Evolutionary conservation across 2,888 invertebrate genomes (phyloP).

Genomic region (Tenthredo livida): DNA sequence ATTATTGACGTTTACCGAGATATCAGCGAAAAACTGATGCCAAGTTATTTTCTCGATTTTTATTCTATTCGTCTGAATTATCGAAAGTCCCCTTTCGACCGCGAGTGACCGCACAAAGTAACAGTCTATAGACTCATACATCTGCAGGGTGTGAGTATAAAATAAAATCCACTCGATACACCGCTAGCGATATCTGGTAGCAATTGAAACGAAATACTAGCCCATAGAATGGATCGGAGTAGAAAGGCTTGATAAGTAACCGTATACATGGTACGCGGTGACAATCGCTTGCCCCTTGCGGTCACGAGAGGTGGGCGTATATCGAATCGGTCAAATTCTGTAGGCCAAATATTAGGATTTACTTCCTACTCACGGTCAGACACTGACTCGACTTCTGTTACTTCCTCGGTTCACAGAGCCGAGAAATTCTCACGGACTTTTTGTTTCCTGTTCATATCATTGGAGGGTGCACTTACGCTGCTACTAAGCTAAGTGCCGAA

Average conservation of each 20-base stretch:
- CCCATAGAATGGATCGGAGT: constrained; percentile 7
- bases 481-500: neutral
- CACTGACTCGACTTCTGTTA: constrained; percentile 17
- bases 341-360: neutral
- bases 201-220: constrained; percentile 44
- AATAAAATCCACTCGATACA: constrained; percentile 44
- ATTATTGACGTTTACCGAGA: neutral
- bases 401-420: constrained; percentile 28
- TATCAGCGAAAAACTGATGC: neutral
- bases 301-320: constrained; percentile 21
- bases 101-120: neutral
- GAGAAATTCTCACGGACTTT: constrained; percentile 38
- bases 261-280: constrained; percentile 31
- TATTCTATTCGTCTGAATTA: neutral
- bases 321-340: constrained; percentile 3
- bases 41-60: neutral
- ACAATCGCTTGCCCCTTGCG: constrained; percentile 51
- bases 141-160: constrained; percentile 4
- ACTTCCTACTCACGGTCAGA: neutral
- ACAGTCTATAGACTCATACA: neutral
- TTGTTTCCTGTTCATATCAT: neutral
- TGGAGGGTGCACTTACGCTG: neutral
- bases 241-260: constrained; percentile 28
- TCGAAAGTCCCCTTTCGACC: neutral
- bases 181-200: constrained; percentile 42